A percentile compares a stretch with the other conserved stretches of the same genome.
These are phyloP conservation scores for Antennarius maculatus DNA, from an alignment of 2,797 vertebrate genomes.

Conservation along the genomic window DNA sequence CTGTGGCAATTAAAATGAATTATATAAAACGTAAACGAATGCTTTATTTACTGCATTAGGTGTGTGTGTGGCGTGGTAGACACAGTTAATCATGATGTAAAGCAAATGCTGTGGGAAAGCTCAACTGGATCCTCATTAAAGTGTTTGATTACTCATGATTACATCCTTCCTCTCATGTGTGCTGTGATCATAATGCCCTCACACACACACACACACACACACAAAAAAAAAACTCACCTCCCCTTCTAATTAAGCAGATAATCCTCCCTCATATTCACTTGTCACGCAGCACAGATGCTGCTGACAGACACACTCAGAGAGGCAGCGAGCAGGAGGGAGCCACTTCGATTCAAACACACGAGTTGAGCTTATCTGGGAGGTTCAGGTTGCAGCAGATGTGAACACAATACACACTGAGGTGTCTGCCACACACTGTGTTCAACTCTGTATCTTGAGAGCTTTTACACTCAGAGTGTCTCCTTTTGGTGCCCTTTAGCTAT, in stretches of 20 bases:
- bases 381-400: constrained; percentile 41
- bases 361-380: constrained; percentile 42
- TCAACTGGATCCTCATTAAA: constrained; percentile 36
- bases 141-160: constrained; percentile 54
- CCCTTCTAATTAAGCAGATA: constrained; percentile 58
- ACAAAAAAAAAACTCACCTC: constrained; percentile 22
- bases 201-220: constrained; percentile 8
- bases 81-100: constrained; percentile 30
- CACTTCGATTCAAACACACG: constrained; percentile 43
- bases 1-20: constrained; percentile 26
- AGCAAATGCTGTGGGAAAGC: constrained; percentile 32
- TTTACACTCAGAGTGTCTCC: constrained; percentile 5
- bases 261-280: constrained; percentile 44
- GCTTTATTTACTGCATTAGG: constrained; percentile 9
- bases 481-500: constrained; percentile 2
- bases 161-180: constrained; percentile 14
- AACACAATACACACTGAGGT: constrained; percentile 32
- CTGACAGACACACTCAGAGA: constrained; percentile 37
- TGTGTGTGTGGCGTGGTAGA: constrained; percentile 14
- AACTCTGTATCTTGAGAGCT: constrained; percentile 3
- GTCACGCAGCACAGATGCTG: constrained; percentile 47
- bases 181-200: constrained; percentile 11
- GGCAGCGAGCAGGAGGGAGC: constrained; percentile 23
- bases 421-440: constrained; percentile 13
- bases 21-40: background rate